These are phyloP conservation scores for Thripadectes ignobilis DNA, from an alignment of 2,797 vertebrate species.

Conservation along the genomic window DNA sequence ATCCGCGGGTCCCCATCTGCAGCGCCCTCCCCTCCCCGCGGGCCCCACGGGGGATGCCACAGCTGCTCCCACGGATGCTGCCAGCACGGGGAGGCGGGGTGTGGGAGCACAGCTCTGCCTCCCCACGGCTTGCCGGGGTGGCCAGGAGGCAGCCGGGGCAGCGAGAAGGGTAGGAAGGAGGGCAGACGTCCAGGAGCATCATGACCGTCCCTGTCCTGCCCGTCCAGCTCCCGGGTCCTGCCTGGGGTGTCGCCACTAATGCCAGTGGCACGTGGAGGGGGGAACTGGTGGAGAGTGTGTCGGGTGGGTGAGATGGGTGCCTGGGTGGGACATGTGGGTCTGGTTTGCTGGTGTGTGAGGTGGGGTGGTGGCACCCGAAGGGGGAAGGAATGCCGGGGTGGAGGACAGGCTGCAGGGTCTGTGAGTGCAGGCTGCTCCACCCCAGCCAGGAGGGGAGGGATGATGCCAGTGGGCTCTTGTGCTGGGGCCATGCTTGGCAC, in stretches of 20 bases:
- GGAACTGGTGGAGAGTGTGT: neutral
- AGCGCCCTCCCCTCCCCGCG: neutral
- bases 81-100: neutral
- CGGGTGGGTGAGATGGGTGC: accelerated
- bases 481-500: neutral
- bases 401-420: neutral
- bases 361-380: neutral
- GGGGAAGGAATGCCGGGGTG: neutral
- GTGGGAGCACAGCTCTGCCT: neutral
- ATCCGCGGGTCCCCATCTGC: neutral
- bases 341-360: neutral
- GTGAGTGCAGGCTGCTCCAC: accelerated
- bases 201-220: neutral
- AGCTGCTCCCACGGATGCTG: neutral
- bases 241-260: accelerated
- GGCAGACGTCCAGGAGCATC: neutral
- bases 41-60: neutral
- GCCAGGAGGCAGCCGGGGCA: neutral
- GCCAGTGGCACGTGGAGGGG: neutral
- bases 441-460: neutral
- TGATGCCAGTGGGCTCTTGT: neutral
- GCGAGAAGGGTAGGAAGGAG: neutral
- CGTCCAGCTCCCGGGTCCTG: accelerated
- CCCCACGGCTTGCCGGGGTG: neutral
- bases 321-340: neutral